phyloP scores from a whole-genome alignment of 2,888 invertebrate species.

The Stenurella melanura region DNA sequence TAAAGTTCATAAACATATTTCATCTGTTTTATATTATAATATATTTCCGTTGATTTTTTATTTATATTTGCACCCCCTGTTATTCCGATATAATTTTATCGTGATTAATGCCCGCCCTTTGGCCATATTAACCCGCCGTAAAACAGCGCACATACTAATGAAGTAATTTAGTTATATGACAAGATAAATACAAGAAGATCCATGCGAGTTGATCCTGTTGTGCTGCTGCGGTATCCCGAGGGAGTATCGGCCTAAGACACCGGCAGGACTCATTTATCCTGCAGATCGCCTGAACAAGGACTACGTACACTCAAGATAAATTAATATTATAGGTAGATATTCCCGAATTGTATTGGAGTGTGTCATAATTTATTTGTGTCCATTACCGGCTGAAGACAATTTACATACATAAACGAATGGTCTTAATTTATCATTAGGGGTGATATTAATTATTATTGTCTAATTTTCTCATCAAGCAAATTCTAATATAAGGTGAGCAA shows the following conservation, averaged over 20 bases:
- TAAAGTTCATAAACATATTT: not conserved
- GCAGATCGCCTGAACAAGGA: slow-evolving; percentile 37
- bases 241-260: slow-evolving; percentile 70
- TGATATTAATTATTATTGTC: no score
- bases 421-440: no score
- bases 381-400: no score
- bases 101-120: slow-evolving; percentile 56
- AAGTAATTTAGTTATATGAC: slow-evolving; percentile 73
- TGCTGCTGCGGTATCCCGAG: slow-evolving; percentile 64
- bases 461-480: no score
- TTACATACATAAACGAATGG: no score
- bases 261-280: slow-evolving; percentile 68
- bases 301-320: slow-evolving; percentile 22
- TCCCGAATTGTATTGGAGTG: not conserved
- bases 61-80: slow-evolving; percentile 33
- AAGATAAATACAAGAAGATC: slow-evolving; percentile 73
- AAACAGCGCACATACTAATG: slow-evolving; percentile 63
- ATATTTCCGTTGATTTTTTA: slow-evolving; percentile 14
- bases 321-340: slow-evolving; percentile 19
- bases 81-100: slow-evolving; percentile 56
- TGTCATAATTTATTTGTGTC: not conserved
- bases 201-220: slow-evolving; percentile 70
- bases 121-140: slow-evolving; percentile 56
- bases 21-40: slow-evolving; percentile 1
- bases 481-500: no score